phyloP scores from a whole-genome alignment of 1,140 invertebrate species.

The Ips nitidus region DNA sequence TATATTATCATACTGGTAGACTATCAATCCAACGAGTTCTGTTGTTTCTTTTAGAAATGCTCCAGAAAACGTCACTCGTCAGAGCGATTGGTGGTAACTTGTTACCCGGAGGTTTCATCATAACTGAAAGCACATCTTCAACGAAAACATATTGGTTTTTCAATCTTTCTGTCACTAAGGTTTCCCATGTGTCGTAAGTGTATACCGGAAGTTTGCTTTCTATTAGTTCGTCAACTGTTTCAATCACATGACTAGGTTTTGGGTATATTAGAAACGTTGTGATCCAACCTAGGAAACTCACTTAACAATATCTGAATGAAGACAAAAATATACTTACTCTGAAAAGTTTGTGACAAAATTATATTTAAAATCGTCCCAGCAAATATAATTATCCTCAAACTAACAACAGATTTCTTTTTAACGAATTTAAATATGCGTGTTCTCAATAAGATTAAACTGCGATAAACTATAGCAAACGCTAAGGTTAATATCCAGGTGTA shows the following conservation, averaged over 20 bases:
- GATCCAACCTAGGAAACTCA: slow-evolving; percentile 11
- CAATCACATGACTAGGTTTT: neutral
- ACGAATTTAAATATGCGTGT: no score
- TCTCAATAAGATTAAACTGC: neutral
- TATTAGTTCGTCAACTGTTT: slow-evolving; percentile 16
- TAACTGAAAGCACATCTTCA: neutral
- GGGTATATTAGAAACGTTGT: slow-evolving; percentile 18
- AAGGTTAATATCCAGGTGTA: slow-evolving; percentile 1
- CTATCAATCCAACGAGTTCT: no score
- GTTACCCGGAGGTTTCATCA: no score
- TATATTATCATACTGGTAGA: no score
- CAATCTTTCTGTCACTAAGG: neutral
- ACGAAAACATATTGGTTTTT: slow-evolving; percentile 9
- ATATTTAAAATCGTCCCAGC: slow-evolving; percentile 11
- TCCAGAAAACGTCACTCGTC: no score
- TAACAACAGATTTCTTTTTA: neutral
- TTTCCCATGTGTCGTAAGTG: neutral
- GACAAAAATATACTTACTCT: neutral
- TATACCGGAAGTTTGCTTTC: slow-evolving; percentile 15
- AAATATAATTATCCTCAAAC: slow-evolving; percentile 8
- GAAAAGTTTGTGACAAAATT: slow-evolving; percentile 7
- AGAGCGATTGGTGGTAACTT: no score
- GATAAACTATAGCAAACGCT: no score
- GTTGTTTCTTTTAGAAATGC: no score
- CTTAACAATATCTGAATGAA: neutral